Evolutionary conservation across 2,797 vertebrate genomes (phyloP), one percentile per base, ranked within the genome.

Genomic region (Muscicapa comitata): DNA sequence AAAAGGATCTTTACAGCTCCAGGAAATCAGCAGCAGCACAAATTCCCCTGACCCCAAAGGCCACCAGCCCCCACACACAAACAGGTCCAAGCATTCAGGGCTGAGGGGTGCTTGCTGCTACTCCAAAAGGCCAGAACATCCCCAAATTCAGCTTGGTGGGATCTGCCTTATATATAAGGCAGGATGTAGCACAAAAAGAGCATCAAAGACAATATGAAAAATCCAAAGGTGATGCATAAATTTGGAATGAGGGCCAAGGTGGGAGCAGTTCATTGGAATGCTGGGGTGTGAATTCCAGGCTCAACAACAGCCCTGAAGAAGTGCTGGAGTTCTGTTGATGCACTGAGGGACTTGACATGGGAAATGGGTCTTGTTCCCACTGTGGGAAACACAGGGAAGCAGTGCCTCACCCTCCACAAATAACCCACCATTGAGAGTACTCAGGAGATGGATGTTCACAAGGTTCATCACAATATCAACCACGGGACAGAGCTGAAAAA

Each of bases 341-440:
- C n/a, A 3, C 40, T 16, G 2, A 5, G 1, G 71, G 33, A 37
- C 10, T 9, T 1, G 20, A 3, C 0, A 0, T 5, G 37, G 71
- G 47, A 28, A 47, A 6, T 24, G 31, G 24, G 8, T 1, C 4
- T 13, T 68, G 28, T 11, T 51, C 35, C 66, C 43, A 5, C 13
- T 1, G 1, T 4, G 7, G 47, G 38, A 28, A 23, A 6, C 0
- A 1, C 1, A 3, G 35, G 40, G 45, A 61, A 20, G 35, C 37
- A 17, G 54, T 21, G 23, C 23, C 63, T 23, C 38, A 0, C 2
- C 38, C 73, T n/a, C 68, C 61, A 2, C 4, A 2, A 14, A 45
- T 25, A 43, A 79, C 96, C 0, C 75, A 97, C 96, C 81, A 4
- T 96, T 96, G 40, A 97, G 21, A 4, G 91, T 96, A 54, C 72